Percentiles rank a stretch among this genome's conserved stretches.
Evolutionary conservation across 37 sponge, comb jelly and placozoan species (phyloP).

Genomic region (Diacarnus erythraeanus): DNA sequence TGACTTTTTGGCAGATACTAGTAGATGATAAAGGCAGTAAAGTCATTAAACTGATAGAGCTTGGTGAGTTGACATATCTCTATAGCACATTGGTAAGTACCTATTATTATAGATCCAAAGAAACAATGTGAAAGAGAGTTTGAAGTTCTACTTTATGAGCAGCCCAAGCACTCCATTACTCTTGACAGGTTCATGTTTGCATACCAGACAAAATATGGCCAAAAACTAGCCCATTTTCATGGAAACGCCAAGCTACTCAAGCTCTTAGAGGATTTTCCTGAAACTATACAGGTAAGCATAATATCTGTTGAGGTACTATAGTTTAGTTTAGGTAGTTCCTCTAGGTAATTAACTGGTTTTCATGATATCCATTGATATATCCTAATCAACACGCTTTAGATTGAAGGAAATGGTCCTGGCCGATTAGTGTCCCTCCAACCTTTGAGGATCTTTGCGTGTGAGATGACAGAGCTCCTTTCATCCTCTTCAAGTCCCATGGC

Average conservation of each 20-base stretch:
- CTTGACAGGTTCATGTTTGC: conserved; percentile 38
- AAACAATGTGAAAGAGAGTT: conserved; percentile 33
- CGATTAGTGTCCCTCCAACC: conserved; percentile 30
- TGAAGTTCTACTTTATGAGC: conserved; percentile 28
- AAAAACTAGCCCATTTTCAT: conserved; percentile 32
- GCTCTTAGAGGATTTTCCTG: conserved; percentile 39
- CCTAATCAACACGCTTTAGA: conserved; percentile 14
- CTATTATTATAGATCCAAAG: background rate
- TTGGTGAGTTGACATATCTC: too few species aligned
- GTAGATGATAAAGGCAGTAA: background rate
- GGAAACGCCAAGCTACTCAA: conserved; percentile 53
- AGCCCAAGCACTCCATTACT: conserved; percentile 14
- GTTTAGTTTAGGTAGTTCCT: background rate
- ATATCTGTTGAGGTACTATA: background rate
- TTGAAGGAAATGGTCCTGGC: conserved; percentile 44
- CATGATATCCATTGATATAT: background rate
- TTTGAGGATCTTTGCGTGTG: conserved; percentile 31
- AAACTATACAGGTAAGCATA: conserved; percentile 11
- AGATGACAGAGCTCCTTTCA: conserved; percentile 46
- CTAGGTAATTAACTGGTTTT: background rate
- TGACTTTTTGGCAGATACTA: background rate
- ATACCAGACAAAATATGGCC: conserved; percentile 41
- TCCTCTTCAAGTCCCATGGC: conserved; percentile 42
- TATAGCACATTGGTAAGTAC: background rate
- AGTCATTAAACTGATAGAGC: conserved; percentile 10